Evolutionary conservation across 1,140 invertebrate species (phyloP).

Genomic region (Cephus cinctus): DNA sequence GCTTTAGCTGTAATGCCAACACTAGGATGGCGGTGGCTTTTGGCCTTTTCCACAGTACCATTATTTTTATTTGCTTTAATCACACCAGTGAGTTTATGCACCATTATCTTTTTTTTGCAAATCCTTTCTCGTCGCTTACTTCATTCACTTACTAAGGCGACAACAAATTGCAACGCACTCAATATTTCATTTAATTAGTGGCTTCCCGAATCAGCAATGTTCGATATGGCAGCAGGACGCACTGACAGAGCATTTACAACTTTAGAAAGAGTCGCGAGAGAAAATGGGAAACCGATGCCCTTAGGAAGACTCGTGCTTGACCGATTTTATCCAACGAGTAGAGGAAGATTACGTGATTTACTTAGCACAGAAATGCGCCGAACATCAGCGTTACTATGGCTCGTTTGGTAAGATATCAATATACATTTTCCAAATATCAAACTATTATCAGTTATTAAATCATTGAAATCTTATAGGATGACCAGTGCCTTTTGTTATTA

Average conservation of each 20-base stretch:
- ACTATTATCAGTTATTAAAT: constrained; percentile 10
- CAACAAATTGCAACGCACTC: constrained; percentile 1
- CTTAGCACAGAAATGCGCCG: constrained; percentile 76
- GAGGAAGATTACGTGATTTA: constrained; percentile 76
- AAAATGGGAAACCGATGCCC: constrained; percentile 88
- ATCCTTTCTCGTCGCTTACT: neutral
- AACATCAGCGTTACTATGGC: constrained; percentile 87
- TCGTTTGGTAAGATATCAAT: constrained; percentile 76
- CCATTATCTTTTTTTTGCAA: too few relatives aligned
- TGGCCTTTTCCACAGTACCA: constrained; percentile 85
- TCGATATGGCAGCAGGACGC: constrained; percentile 81
- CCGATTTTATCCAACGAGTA: constrained; percentile 57
- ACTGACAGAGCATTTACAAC: constrained; percentile 83
- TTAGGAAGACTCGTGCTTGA: constrained; percentile 85
- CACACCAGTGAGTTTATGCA: constrained; percentile 70
- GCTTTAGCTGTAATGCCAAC: constrained; percentile 90
- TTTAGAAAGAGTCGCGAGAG: constrained; percentile 79
- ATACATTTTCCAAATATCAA: constrained; percentile 4
- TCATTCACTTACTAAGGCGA: constrained; percentile 8
- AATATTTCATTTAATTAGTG: constrained; percentile 64
- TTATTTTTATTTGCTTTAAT: constrained; percentile 80
- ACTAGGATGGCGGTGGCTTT: constrained; percentile 87
- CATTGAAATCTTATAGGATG: constrained; percentile 65
- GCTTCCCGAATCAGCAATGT: constrained; percentile 91
- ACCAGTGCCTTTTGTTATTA: constrained; percentile 96